Evolutionary conservation across 2,888 invertebrate genomes (phyloP), one percentile per base, ranked within the genome.

Genomic region (Tipula lateralis): DNA sequence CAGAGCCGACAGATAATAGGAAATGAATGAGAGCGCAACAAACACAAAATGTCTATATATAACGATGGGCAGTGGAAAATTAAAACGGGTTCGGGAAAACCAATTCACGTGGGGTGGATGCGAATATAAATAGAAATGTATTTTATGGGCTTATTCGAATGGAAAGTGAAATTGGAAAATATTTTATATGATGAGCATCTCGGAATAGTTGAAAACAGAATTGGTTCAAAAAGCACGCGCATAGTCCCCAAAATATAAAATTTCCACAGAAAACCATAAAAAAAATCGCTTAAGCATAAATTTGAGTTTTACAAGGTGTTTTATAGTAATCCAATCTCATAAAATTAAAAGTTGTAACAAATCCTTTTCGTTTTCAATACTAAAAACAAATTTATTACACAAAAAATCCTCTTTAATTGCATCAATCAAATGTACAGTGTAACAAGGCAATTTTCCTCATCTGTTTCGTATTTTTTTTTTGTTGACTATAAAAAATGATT

Each of bases 401-500:
- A 19, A 66, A 44, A 66, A 19, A 50, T 50, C 50, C 19, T 50
- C 50, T 50, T 66, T 66, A 66, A 66, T 66, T 66, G 66, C 66
- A 66, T 66, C 66, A 66, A 66, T 66, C 66, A 66, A 66, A 66
- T 66, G 24, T 66, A 66, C 24, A 66, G 3, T 66, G 24, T 66
- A 66, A 66, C 66, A 66, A 66, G 66, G 66, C 66, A 66, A 66
- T 66, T 66, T 66, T 44, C 36, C n/a, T n/a, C n/a, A n/a, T n/a
- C n/a, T n/a, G n/a, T n/a, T n/a, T n/a, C n/a, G n/a, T n/a, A n/a
- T n/a, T n/a, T 32, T 32, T 32, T 32, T 32, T 32, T 6, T 12
- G 44, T 44, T 2, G n/a, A n/a, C n/a, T n/a, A 44, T n/a, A 44
- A 44, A 44, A 44, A 66, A 66, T 1, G 24, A 16, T 50, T 66